These are phyloP conservation scores for human DNA, from an alignment of 2,113 vertebrate genomes.

Conservation along the genomic window GRCh38 chr17:70645501-70646000, in stretches of 20 bases:
- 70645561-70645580: background rate
- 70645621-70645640: background rate
- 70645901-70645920: background rate
- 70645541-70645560: background rate
- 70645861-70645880: background rate
- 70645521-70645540: background rate
- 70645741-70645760: background rate
- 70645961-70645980: background rate
- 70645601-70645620: background rate
- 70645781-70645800: background rate
- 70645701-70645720: background rate
- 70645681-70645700: background rate
- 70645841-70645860: background rate
- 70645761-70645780: background rate
- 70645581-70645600: background rate
- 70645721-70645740: background rate
- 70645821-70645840: background rate
- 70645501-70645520: background rate
- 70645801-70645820: background rate
- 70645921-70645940: background rate
- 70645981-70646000: background rate
- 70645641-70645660: background rate
- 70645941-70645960: background rate
- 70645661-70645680: background rate
- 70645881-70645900: background rate